A percentile compares a stretch with the other conserved stretches of the same genome.
Evolutionary conservation across 2,797 vertebrate genomes (phyloP).

Genomic region (Chelon auratus): DNA sequence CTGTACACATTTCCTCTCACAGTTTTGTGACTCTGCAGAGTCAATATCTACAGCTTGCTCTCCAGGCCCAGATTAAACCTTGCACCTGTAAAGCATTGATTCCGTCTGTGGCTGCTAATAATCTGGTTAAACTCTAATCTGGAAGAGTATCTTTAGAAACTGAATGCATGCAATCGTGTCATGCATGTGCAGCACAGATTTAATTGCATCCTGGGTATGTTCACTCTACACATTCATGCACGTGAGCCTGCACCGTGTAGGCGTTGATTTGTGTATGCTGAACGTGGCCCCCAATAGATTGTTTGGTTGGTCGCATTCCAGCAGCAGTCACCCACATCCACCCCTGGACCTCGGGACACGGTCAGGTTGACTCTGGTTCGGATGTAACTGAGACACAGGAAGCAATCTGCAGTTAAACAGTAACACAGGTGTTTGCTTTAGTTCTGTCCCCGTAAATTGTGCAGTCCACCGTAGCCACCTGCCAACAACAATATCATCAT

Average conservation of each 20-base stretch:
- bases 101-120: neutral
- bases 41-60: neutral
- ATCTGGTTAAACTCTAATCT: constrained; percentile 33
- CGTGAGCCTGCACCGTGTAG: neutral
- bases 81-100: constrained; percentile 3
- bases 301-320: neutral
- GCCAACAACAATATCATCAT: neutral
- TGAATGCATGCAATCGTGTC: neutral
- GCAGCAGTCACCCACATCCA: constrained; percentile 19
- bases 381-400: constrained; percentile 60
- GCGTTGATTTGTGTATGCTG: neutral
- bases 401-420: constrained; percentile 35
- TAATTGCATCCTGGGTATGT: neutral
- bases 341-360: constrained; percentile 14
- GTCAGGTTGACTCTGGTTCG: constrained; percentile 26
- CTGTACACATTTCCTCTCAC: neutral
- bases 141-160: constrained; percentile 12
- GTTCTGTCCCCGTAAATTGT: neutral
- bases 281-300: constrained; percentile 8
- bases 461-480: neutral
- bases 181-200: neutral
- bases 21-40: neutral
- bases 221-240: neutral
- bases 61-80: constrained; percentile 14
- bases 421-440: neutral